phyloP scores from a whole-genome alignment of 2,888 invertebrate genomes.

The Lepidocyrtoides sp. region DNA sequence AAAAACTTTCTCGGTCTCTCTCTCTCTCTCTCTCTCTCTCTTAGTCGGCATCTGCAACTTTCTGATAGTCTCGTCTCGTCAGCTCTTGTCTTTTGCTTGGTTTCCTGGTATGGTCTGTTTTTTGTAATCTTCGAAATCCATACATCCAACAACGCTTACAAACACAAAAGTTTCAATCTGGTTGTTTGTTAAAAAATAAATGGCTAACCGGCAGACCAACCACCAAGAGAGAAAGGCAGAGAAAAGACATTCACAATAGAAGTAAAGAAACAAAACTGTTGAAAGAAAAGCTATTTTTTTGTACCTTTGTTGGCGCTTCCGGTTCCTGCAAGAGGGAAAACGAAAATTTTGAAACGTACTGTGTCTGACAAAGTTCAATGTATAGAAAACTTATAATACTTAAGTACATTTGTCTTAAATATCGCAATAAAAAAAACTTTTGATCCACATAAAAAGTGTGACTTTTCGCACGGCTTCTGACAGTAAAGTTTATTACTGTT shows the following conservation, averaged over 20 bases:
- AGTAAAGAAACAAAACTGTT: constrained; percentile 5
- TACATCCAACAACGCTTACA: constrained; percentile 14
- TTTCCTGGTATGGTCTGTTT: constrained; percentile 40
- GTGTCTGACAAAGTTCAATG: too few relatives aligned
- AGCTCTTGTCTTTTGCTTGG: background rate
- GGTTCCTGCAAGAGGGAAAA: too few relatives aligned
- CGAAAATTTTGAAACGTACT: too few relatives aligned
- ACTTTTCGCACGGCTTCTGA: too few relatives aligned
- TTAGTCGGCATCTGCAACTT: constrained; percentile 47
- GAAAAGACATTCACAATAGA: background rate
- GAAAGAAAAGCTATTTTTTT: too few relatives aligned
- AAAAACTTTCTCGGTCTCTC: constrained; percentile 38
- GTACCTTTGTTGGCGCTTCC: constrained; percentile 5
- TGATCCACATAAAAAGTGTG: too few relatives aligned
- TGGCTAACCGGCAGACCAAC: background rate
- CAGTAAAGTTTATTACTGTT: too few relatives aligned
- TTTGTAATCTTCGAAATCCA: constrained; percentile 61
- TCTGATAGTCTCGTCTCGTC: constrained; percentile 43
- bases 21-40: background rate
- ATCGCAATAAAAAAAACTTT: too few relatives aligned
- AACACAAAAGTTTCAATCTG: constrained; percentile 9
- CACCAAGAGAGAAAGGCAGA: background rate
- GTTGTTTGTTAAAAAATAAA: background rate
- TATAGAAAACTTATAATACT: too few relatives aligned
- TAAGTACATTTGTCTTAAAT: too few relatives aligned